Evolutionary conservation across 2,113 vertebrate genomes (phyloP).

Genomic region (Noctilio leporinus): DNA sequence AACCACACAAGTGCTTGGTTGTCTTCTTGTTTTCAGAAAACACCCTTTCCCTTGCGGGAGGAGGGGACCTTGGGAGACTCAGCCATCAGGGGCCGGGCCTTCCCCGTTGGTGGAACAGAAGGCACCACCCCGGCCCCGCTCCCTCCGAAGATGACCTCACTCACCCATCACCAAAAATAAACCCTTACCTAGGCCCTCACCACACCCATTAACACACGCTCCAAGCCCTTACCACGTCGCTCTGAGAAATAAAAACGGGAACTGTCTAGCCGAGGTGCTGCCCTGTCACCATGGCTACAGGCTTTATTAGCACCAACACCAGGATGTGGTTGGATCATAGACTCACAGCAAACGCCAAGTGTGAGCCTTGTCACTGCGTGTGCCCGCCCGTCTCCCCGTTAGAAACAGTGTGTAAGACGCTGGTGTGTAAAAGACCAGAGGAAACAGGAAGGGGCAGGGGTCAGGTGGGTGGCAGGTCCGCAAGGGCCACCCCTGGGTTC

Average conservation of each 20-base stretch:
- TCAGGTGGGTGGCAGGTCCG: rapidly evolving
- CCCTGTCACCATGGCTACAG: constrained; percentile 40
- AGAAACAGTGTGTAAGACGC: neutral
- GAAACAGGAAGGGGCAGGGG: neutral
- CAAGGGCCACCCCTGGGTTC: neutral
- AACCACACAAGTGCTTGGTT: constrained; percentile 2
- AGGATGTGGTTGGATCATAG: constrained; percentile 11
- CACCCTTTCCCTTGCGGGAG: neutral
- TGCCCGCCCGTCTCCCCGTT: neutral
- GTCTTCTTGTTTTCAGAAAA: constrained; percentile 30
- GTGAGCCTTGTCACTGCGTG: neutral
- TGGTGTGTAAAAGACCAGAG: neutral
- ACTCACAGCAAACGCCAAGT: neutral
- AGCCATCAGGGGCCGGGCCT: neutral
- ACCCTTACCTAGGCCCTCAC: constrained; percentile 21
- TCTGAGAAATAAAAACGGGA: neutral
- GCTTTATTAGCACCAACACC: constrained; percentile 17
- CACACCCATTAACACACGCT: constrained; percentile 46
- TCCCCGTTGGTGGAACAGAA: neutral
- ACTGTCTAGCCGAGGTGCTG: neutral
- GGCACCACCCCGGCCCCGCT: neutral
- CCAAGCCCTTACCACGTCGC: neutral
- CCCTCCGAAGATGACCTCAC: constrained; percentile 47
- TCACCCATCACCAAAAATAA: constrained; percentile 56
- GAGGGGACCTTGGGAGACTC: neutral